Evolutionary conservation across 2,797 vertebrate genomes (phyloP).

Genomic region (Dicrostonyx torquatus): DNA sequence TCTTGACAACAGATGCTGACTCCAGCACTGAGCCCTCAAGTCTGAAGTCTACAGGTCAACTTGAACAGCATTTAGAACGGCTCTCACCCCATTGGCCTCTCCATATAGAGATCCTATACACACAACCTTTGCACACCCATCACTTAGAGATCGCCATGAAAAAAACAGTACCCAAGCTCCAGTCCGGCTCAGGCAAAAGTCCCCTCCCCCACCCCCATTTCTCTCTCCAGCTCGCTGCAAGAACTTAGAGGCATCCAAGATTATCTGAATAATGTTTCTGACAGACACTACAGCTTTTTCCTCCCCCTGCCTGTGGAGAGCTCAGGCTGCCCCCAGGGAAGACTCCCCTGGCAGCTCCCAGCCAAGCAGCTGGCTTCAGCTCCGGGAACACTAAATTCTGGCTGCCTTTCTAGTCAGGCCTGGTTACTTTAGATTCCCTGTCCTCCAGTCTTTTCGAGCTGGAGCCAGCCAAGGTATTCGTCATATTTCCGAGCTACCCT

Average conservation of each 20-base stretch:
- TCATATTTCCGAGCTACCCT: conserved; percentile 86
- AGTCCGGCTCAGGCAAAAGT: neutral
- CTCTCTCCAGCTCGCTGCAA: conserved; percentile 28
- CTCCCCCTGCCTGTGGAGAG: conserved; percentile 73
- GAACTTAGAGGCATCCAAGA: conserved; percentile 75
- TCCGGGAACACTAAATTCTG: conserved; percentile 87
- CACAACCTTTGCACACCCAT: neutral
- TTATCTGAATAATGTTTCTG: conserved; percentile 80
- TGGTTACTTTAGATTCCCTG: conserved; percentile 83
- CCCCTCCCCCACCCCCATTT: conserved; percentile 28
- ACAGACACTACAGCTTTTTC: conserved; percentile 83
- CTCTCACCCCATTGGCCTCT: neutral
- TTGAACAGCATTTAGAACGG: neutral
- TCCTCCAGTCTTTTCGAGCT: conserved; percentile 76
- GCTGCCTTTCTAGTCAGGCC: conserved; percentile 83
- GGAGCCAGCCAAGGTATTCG: conserved; percentile 83
- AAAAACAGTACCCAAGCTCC: neutral
- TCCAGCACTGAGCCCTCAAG: neutral
- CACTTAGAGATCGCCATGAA: neutral
- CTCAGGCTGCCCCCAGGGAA: conserved; percentile 82
- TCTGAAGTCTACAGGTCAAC: neutral
- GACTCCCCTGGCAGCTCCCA: conserved; percentile 83
- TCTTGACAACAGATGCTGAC: neutral
- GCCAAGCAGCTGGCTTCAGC: conserved; percentile 81
- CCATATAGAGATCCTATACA: too few relatives aligned